phyloP scores from a whole-genome alignment of 2,797 vertebrate genomes.

The Characodon lateralis region DNA sequence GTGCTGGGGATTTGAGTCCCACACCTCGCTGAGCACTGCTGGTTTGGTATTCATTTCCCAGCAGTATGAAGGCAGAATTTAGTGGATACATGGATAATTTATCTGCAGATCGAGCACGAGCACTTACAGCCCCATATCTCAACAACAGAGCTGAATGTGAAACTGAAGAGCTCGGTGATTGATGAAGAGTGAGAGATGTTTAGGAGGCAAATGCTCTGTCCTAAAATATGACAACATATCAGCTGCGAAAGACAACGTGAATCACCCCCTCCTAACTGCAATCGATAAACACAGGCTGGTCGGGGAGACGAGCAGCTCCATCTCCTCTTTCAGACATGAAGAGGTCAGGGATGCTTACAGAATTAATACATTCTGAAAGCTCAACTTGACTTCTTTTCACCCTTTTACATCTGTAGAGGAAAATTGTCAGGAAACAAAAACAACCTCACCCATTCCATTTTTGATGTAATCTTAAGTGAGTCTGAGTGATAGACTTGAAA shows the following conservation, averaged over 20 bases:
- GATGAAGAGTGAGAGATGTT: conserved; percentile 52
- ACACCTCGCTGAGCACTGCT: conserved; percentile 74
- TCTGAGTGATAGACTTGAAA: conserved; percentile 68
- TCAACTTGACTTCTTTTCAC: conserved; percentile 18
- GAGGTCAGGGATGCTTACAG: conserved; percentile 30
- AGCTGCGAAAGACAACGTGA: conserved; percentile 35
- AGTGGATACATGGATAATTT: conserved; percentile 75
- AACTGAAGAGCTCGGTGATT: conserved; percentile 45
- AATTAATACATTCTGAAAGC: conserved; percentile 50
- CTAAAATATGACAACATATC: conserved; percentile 40
- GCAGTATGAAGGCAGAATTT: conserved; percentile 72
- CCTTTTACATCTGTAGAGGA: conserved; percentile 20
- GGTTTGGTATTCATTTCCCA: conserved; percentile 73
- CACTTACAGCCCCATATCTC: conserved; percentile 61
- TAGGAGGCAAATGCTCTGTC: conserved; percentile 46
- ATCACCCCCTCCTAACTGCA: conserved; percentile 28
- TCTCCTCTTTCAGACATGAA: conserved; percentile 26
- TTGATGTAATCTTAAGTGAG: conserved; percentile 60
- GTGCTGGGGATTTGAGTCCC: conserved; percentile 68
- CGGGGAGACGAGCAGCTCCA: conserved; percentile 21
- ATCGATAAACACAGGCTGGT: conserved; percentile 39
- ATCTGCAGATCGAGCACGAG: conserved; percentile 62
- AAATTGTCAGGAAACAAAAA: conserved; percentile 49
- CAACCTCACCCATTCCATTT: conserved; percentile 44
- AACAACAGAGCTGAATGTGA: conserved; percentile 57